A percentile compares a stretch with the other conserved stretches of the same genome.
Evolutionary conservation across 1,140 invertebrate genomes (phyloP).

Genomic region (Trichogramma pretiosum): DNA sequence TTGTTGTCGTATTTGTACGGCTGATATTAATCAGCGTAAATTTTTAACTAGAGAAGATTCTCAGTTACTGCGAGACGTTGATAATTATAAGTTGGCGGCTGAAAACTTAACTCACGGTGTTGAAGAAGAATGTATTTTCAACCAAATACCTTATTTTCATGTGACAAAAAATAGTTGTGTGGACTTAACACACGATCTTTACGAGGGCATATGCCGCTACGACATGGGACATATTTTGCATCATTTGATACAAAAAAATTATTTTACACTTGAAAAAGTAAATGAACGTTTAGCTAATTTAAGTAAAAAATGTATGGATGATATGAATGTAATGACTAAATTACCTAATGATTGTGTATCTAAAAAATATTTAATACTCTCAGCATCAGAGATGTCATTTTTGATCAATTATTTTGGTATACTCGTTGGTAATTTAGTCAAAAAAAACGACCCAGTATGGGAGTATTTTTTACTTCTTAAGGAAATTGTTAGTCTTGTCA

Average conservation of each 20-base stretch:
- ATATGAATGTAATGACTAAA: constrained; percentile 2
- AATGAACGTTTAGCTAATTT: constrained; percentile 8
- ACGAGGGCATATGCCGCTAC: constrained; percentile 19
- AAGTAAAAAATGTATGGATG: too few species aligned
- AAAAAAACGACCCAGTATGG: constrained; percentile 23
- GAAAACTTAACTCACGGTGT: too few species aligned
- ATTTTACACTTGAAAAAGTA: constrained; percentile 12
- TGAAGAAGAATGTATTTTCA: too few species aligned
- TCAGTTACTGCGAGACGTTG: too few species aligned
- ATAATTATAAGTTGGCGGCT: too few species aligned
- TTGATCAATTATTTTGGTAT: constrained; percentile 27
- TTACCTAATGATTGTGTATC: constrained; percentile 22
- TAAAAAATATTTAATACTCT: constrained; percentile 23
- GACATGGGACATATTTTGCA: constrained; percentile 19
- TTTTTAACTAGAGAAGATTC: too few species aligned
- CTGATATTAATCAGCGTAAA: too few species aligned
- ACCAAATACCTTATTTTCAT: too few species aligned
- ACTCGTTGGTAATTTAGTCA: constrained; percentile 27
- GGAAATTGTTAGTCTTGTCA: constrained; percentile 15
- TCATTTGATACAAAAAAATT: constrained; percentile 24
- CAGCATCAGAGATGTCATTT: constrained; percentile 28
- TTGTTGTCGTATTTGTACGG: too few species aligned
- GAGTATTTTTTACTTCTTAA: constrained; percentile 14
- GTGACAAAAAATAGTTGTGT: too few species aligned
- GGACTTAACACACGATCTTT: constrained; percentile 23